Percentiles rank a stretch among this genome's conserved stretches.
These are phyloP conservation scores for Ormyrus rosae DNA, from an alignment of 2,888 invertebrate genomes.

Conservation along the genomic window DNA sequence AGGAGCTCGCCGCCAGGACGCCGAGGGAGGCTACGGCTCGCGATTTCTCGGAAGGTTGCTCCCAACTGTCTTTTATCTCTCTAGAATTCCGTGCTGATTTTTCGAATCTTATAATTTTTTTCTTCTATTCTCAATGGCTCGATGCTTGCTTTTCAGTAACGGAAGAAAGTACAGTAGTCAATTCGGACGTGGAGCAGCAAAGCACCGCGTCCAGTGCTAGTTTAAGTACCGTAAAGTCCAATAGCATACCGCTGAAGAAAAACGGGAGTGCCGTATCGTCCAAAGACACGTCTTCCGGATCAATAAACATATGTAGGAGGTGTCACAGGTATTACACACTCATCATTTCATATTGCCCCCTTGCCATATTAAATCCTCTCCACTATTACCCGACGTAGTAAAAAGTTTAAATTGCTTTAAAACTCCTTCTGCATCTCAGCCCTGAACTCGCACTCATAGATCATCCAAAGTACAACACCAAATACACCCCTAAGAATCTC, in stretches of 20 bases:
- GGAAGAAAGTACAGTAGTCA: conserved; percentile 67
- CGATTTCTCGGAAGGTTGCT: conserved; percentile 51
- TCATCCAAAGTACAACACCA: background rate
- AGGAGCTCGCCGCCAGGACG: conserved; percentile 70
- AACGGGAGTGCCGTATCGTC: conserved; percentile 66
- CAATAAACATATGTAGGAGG: conserved; percentile 73
- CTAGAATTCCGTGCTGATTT: background rate
- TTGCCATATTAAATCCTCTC: background rate
- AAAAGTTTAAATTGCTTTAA: background rate
- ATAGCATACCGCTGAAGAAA: conserved; percentile 65
- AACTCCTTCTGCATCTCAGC: background rate
- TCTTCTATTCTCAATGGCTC: background rate
- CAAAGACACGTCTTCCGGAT: conserved; percentile 67
- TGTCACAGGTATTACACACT: conserved; percentile 70
- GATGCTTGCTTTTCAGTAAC: conserved; percentile 34
- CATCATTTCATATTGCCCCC: background rate
- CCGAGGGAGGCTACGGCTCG: conserved; percentile 63
- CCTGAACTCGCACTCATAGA: background rate
- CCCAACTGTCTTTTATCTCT: background rate
- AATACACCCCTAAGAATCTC: background rate
- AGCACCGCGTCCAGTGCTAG: conserved; percentile 73
- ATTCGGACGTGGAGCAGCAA: conserved; percentile 72
- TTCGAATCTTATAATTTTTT: background rate
- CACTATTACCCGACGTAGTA: background rate
- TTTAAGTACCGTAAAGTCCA: conserved; percentile 72